Conservation (phyloP, 1,140 invertebrate genomes). For the Leptinotarsa defecta region DNA sequence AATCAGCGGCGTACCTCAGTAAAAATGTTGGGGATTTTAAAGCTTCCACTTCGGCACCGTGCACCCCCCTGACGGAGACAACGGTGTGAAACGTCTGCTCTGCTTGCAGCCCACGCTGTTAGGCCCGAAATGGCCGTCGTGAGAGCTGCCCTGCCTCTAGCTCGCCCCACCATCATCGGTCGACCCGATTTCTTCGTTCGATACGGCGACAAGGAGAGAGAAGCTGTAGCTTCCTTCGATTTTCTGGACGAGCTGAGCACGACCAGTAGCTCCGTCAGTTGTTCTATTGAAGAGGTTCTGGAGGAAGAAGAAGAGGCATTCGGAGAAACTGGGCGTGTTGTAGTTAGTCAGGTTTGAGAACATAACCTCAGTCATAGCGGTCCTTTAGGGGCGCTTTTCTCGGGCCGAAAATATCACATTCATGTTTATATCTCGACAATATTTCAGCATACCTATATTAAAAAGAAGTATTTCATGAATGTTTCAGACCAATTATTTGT, state of each 20-base stretch:
- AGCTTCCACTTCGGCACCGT: slow-evolving; percentile 56
- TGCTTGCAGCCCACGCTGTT: slow-evolving; percentile 63
- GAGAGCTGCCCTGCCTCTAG: slow-evolving; percentile 50
- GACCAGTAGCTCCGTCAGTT: slow-evolving; percentile 57
- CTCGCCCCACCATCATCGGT: slow-evolving; percentile 72
- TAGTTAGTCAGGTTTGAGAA: slow-evolving; percentile 36
- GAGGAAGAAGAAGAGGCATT: slow-evolving; percentile 35
- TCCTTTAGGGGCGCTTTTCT: no score
- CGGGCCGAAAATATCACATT: no score
- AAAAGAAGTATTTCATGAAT: no score
- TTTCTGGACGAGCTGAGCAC: slow-evolving; percentile 73
- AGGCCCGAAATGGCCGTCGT: slow-evolving; percentile 62
- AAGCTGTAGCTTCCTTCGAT: slow-evolving; percentile 78
- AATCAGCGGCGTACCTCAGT: slow-evolving; percentile 41
- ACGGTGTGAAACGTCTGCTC: slow-evolving; percentile 45
- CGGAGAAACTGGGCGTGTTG: slow-evolving; percentile 10
- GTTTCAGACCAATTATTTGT: no score
- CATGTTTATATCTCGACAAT: no score
- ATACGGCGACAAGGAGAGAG: slow-evolving; percentile 76
- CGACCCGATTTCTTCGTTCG: slow-evolving; percentile 75
- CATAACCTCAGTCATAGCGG: background rate
- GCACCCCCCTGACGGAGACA: slow-evolving; percentile 56
- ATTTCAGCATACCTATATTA: no score
- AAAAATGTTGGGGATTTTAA: slow-evolving; percentile 55
- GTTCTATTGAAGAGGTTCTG: slow-evolving; percentile 56